Evolutionary conservation across 2,888 invertebrate species (phyloP).

Genomic region (Drosophila hamatofila): DNA sequence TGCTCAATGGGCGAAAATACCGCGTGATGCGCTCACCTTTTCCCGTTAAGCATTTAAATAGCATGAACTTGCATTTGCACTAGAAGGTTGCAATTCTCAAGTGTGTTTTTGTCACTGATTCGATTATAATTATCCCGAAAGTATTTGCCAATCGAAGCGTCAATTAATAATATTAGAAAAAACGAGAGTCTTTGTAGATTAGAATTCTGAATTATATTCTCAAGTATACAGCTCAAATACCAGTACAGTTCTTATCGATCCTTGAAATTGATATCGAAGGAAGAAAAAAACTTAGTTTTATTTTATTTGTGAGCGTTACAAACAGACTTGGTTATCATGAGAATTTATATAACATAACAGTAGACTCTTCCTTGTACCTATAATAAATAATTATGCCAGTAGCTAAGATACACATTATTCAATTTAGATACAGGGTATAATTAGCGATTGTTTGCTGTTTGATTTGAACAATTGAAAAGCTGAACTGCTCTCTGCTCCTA

Average conservation of each 20-base stretch:
- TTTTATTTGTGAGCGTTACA: too few species aligned
- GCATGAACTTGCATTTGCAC: constrained; percentile 63
- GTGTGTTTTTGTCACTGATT: constrained; percentile 22
- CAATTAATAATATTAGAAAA: not conserved
- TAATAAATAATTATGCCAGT: too few species aligned
- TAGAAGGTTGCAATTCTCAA: constrained; percentile 10
- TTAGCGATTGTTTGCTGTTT: not conserved
- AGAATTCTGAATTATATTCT: too few species aligned
- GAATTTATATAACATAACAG: too few species aligned
- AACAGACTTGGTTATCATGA: too few species aligned
- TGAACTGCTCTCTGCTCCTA: not conserved
- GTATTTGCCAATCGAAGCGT: constrained; percentile 3
- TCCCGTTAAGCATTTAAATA: constrained; percentile 57
- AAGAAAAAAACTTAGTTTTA: too few species aligned
- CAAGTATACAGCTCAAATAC: too few species aligned
- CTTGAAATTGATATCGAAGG: too few species aligned
- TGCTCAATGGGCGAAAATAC: constrained; percentile 43
- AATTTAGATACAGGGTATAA: not conserved
- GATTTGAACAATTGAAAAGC: constrained; percentile 1
- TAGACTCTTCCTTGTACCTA: too few species aligned
- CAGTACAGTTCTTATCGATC: too few species aligned
- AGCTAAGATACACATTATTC: not conserved
- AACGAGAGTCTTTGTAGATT: not conserved
- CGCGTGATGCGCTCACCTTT: constrained; percentile 37
- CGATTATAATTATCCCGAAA: constrained; percentile 24